Conservation (phyloP, 1,140 invertebrate species). For the Drosophila simulans region DNA sequence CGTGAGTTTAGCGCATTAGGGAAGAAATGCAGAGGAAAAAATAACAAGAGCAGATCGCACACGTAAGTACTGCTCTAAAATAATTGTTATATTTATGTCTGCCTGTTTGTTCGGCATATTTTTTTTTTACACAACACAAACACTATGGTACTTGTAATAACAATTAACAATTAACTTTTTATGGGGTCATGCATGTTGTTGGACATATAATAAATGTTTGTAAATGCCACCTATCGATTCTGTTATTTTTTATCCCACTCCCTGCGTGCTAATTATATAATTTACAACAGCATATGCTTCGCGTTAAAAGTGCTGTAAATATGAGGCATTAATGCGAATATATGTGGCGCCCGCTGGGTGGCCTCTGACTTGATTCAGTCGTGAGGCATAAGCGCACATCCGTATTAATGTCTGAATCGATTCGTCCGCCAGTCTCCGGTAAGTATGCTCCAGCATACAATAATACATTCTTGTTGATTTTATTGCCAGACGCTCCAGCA, state of each 20-base stretch:
- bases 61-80: constrained; percentile 51
- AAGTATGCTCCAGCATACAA: constrained; percentile 23
- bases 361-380: constrained; percentile 37
- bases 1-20: constrained; percentile 72
- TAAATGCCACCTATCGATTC: constrained; percentile 46
- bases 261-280: constrained; percentile 37
- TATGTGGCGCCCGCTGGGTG: constrained; percentile 23
- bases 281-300: constrained; percentile 39
- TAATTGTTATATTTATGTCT: constrained; percentile 35
- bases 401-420: constrained; percentile 23
- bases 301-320: constrained; percentile 44
- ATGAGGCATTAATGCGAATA: constrained; percentile 54
- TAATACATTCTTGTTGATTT: constrained; percentile 45
- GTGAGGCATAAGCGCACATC: constrained; percentile 27
- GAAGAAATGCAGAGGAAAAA: constrained; percentile 14
- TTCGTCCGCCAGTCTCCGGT: constrained; percentile 9
- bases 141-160: constrained; percentile 54
- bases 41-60: constrained; percentile 53
- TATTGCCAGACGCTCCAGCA: constrained; percentile 41
- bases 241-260: constrained; percentile 7
- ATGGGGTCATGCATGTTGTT: constrained; percentile 48
- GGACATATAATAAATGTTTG: constrained; percentile 55
- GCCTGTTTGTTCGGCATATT: constrained; percentile 21
- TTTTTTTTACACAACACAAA: constrained; percentile 12
- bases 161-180: constrained; percentile 64